phyloP scores from a whole-genome alignment of 2,797 vertebrate genomes.

The Intellagama lesueurii region DNA sequence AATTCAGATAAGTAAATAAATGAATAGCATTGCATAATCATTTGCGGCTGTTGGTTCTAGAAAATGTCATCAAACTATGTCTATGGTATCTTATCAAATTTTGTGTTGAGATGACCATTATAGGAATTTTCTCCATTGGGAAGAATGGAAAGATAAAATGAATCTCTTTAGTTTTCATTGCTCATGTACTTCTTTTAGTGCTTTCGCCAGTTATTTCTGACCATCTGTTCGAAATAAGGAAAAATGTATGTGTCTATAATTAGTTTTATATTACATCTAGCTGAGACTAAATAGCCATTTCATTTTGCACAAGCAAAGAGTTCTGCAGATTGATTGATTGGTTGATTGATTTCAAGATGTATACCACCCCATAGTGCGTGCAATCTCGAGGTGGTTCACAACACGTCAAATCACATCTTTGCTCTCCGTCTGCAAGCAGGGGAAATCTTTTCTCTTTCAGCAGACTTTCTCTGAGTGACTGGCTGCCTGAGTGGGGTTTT shows the following conservation, averaged over 20 bases:
- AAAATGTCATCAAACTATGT: background rate
- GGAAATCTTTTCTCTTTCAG: no score
- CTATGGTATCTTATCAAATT: background rate
- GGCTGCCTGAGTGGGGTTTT: no score
- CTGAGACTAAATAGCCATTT: background rate
- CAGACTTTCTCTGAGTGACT: no score
- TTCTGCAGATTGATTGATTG: background rate
- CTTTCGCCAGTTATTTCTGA: background rate
- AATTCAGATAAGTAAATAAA: no score
- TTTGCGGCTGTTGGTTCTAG: background rate
- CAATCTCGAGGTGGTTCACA: no score
- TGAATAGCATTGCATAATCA: no score
- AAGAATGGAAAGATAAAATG: background rate
- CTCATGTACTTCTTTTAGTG: background rate
- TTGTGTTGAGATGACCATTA: background rate
- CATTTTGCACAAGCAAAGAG: background rate
- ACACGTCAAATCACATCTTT: no score
- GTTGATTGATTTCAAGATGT: no score
- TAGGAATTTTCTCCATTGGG: background rate
- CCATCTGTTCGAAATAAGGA: background rate
- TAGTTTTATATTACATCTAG: background rate
- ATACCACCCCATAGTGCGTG: no score
- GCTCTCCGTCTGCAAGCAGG: no score
- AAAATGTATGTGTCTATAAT: background rate
- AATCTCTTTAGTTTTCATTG: background rate